These are phyloP conservation scores for Amiota mariae DNA, from an alignment of 2,888 invertebrate genomes.

Conservation along the genomic window DNA sequence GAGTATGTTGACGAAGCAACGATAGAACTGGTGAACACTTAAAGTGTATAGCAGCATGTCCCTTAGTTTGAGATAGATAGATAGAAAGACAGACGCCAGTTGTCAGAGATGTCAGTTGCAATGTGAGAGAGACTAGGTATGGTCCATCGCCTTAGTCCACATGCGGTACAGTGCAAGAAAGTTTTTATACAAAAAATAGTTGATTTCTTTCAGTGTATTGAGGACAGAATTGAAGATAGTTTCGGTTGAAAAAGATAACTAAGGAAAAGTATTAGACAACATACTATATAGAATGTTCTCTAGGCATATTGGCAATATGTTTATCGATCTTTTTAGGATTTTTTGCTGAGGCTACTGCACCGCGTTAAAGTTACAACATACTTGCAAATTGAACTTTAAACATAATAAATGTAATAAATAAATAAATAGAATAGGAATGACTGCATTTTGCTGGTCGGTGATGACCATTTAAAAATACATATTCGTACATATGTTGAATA, in stretches of 20 bases:
- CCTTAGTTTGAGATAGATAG: background rate
- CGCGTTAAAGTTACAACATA: too few species aligned
- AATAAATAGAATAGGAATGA: too few species aligned
- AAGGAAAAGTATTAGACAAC: too few species aligned
- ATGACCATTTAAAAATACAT: conserved; percentile 49
- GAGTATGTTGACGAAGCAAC: background rate
- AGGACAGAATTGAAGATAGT: background rate
- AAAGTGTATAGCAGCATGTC: conserved; percentile 8
- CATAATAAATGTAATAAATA: too few species aligned
- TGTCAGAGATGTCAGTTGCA: conserved; percentile 15
- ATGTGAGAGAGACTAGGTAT: background rate
- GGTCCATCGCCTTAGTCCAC: background rate
- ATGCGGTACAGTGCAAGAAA: conserved; percentile 2
- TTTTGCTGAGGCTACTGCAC: too few species aligned
- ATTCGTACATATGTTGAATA: conserved; percentile 46
- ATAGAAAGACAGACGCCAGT: background rate
- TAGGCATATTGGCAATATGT: conserved; percentile 28
- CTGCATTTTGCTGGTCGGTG: background rate
- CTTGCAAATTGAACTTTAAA: too few species aligned
- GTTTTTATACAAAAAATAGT: background rate
- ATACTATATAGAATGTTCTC: background rate
- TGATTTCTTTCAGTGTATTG: conserved; percentile 7
- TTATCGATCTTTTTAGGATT: background rate
- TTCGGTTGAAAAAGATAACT: too few species aligned
- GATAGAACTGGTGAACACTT: background rate